Percentiles rank a stretch among this genome's conserved stretches.
phyloP scores from a whole-genome alignment of 2,797 vertebrate species.

The Schizopygopsis pylzovi region DNA sequence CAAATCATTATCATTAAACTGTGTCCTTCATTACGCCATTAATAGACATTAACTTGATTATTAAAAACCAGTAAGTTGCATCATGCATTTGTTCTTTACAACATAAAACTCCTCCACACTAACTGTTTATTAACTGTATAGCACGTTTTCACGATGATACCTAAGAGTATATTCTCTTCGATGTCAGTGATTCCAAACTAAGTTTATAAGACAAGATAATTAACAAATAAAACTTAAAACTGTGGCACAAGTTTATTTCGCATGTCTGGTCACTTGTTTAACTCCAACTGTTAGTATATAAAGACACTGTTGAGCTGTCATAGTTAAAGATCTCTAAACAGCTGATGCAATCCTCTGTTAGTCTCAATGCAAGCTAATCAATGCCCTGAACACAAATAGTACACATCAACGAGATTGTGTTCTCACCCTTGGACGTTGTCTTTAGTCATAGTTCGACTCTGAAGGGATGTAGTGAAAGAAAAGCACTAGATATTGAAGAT shows the following conservation, averaged over 20 bases:
- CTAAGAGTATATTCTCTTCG: not conserved
- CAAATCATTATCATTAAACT: not conserved
- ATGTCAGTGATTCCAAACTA: not conserved
- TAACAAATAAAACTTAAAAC: not conserved
- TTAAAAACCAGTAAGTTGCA: not conserved
- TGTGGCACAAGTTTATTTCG: not conserved
- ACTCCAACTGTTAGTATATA: not conserved
- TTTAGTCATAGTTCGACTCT: conserved; percentile 73
- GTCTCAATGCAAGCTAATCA: conserved; percentile 16
- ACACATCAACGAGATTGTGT: not conserved
- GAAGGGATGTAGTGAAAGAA: not conserved
- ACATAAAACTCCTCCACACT: not conserved
- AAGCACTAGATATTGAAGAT: not conserved
- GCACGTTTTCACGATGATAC: not conserved
- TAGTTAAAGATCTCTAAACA: conserved; percentile 16
- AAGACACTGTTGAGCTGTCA: not conserved
- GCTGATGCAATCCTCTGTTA: conserved; percentile 76
- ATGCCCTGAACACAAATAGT: not conserved
- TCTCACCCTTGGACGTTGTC: conserved; percentile 78
- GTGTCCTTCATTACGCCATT: not conserved
- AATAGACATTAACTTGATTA: not conserved
- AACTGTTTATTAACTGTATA: not conserved
- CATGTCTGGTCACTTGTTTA: not conserved
- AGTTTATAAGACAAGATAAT: not conserved
- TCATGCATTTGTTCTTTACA: not conserved